Percentiles rank a stretch among this genome's conserved stretches.
phyloP scores from a whole-genome alignment of 1,140 invertebrate genomes.

The Trachelipus rathkii region DNA sequence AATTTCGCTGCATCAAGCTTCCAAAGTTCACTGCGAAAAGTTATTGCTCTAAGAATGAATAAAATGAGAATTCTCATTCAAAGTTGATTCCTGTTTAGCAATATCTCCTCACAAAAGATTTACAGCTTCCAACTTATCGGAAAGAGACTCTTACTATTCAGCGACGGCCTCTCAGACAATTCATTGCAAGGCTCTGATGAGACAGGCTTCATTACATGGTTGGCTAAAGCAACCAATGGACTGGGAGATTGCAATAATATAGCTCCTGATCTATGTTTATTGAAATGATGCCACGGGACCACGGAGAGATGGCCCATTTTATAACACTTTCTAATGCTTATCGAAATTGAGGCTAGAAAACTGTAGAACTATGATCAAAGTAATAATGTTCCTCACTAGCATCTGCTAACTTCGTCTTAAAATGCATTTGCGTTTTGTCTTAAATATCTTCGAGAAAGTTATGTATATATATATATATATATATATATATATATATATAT shows the following conservation, averaged over 20 bases:
- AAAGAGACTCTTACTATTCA: not conserved
- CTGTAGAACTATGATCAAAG: not conserved
- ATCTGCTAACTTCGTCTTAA: too few species aligned
- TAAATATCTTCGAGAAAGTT: not conserved
- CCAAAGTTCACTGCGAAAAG: not conserved
- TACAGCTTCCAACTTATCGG: slow-evolving; percentile 9
- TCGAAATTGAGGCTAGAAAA: not conserved
- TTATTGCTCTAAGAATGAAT: slow-evolving; percentile 2
- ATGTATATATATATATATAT: not conserved
- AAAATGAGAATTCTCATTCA: slow-evolving; percentile 8
- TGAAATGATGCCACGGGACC: slow-evolving; percentile 43
- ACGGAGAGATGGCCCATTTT: slow-evolving; percentile 1
- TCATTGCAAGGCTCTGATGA: slow-evolving; percentile 44
- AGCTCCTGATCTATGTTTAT: slow-evolving; percentile 46
- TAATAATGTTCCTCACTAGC: not conserved
- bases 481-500: slow-evolving; percentile 3
- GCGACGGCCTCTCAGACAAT: slow-evolving; percentile 32
- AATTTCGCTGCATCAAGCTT: not conserved
- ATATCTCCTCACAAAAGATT: slow-evolving; percentile 7
- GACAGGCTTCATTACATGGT: slow-evolving; percentile 47
- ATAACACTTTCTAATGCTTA: not conserved
- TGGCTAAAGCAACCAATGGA: slow-evolving; percentile 46
- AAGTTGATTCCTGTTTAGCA: slow-evolving; percentile 8
- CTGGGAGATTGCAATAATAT: slow-evolving; percentile 47
- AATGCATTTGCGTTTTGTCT: too few species aligned